Base-by-base conservation (phyloP, 2,797 vertebrate genomes). In the Aeoliscus strigatus region DNA sequence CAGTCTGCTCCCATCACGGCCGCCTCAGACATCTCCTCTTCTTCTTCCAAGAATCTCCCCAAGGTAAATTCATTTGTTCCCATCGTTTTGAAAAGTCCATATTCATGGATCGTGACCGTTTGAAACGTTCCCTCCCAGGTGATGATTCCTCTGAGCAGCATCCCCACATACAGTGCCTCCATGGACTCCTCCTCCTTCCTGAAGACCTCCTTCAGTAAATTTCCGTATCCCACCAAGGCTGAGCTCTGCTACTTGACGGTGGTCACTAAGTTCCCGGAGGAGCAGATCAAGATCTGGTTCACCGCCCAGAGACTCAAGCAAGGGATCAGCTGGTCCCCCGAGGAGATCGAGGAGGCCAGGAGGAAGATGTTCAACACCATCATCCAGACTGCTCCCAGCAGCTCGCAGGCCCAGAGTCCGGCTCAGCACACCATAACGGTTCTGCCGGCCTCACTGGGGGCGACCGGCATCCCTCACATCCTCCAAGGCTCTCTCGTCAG, bases 221-320 rank as follows among this genome's bases (percentile, higher is more conserved):
- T 98, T 50, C 94, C 96, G 28, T 98, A 98, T 73, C 96, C 96
- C 6, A 96, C 93, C 73, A 98, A 98, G 87, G 96, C 96, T 0
- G 96, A 98, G 67, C 96, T 98, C 67, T 98, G 96, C 86, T 98
- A 98, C 62, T 77, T 98, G 63, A 98, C 96, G 0, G 96, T 98
- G 48, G 96, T 98, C 71, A 97, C 96, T 1, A 94, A 97, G 80
- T 98, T 95, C 57, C 95, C 94, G 0, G 95, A 98, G 65, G 96
- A 98, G 58, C 96, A 98, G 78, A 93, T 98, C 70, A 98, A 98
- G 86, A 94, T 98, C 74, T 98, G 96, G 96, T 98, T 98, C 73
- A 97, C 96, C 1, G 96, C 96, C 27, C 96, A 98, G 67, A 90
- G 96, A 80, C 86, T 98, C 43, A 98, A 98, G 79, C 96, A 98